Evolutionary conservation across 2,888 invertebrate species (phyloP).

Genomic region (Fabriciana adippe): DNA sequence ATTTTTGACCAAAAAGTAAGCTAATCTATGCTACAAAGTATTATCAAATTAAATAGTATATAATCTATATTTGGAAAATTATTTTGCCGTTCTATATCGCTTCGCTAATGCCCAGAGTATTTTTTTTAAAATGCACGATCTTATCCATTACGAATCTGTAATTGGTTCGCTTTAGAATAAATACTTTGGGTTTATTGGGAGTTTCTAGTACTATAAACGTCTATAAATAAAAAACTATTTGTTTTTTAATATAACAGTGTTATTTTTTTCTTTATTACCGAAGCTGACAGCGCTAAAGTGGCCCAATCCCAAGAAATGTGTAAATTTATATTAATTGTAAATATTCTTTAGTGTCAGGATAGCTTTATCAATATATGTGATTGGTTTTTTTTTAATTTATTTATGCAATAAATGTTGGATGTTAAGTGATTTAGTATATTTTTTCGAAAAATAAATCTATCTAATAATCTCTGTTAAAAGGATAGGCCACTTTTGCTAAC

Average conservation of each 20-base stretch:
- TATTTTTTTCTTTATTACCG: constrained; percentile 6
- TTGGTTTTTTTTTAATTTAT: no score
- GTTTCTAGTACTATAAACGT: constrained; percentile 27
- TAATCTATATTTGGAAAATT: constrained; percentile 37
- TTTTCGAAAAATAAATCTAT: no score
- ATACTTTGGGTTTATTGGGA: constrained; percentile 26
- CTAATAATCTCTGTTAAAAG: no score
- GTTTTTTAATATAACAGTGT: constrained; percentile 28
- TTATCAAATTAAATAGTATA: constrained; percentile 38
- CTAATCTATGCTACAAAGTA: constrained; percentile 30
- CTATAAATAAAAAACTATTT: constrained; percentile 28
- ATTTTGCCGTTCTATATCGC: constrained; percentile 23
- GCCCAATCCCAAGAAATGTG: no score
- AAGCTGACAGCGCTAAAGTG: no score
- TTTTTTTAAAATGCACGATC: constrained; percentile 20
- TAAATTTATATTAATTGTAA: no score
- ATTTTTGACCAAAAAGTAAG: constrained; percentile 41
- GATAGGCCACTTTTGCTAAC: no score
- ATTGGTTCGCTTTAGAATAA: constrained; percentile 22
- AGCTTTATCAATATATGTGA: no score
- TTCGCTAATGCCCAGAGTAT: constrained; percentile 24
- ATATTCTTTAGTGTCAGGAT: no score
- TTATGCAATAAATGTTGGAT: no score
- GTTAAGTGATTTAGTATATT: no score
- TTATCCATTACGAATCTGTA: constrained; percentile 1